Percentiles rank a stretch among this genome's conserved stretches.
phyloP scores from a whole-genome alignment of 2,888 invertebrate species.

The Seira ritae region DNA sequence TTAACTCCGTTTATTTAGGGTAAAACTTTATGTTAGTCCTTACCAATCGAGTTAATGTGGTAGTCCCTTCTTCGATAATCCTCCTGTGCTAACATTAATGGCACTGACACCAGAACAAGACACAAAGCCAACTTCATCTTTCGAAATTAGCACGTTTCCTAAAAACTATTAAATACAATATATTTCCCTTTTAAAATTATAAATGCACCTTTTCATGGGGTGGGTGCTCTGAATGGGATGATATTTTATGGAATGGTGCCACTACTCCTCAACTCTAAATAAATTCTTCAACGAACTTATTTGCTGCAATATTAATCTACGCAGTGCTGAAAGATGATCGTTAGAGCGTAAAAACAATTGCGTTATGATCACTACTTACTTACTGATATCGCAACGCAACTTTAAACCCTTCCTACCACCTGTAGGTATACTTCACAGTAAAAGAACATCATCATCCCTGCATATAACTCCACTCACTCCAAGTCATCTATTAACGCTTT shows the following conservation, averaged over 20 bases:
- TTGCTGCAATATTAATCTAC: not conserved
- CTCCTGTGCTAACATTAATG: slow-evolving; percentile 25
- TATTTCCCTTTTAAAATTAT: no score
- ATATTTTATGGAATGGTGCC: slow-evolving; percentile 30
- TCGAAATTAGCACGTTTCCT: not conserved
- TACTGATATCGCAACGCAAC: no score
- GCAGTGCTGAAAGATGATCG: slow-evolving; percentile 22
- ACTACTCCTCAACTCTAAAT: not conserved
- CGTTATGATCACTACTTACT: slow-evolving; percentile 14
- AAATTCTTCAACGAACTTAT: no score
- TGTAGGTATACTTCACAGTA: no score
- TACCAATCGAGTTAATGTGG: slow-evolving; percentile 44
- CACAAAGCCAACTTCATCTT: not conserved
- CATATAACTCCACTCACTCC: no score
- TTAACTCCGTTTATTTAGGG: no score
- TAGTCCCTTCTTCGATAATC: slow-evolving; percentile 18
- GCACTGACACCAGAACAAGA: slow-evolving; percentile 13
- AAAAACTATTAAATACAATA: slow-evolving; percentile 9
- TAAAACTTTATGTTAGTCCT: no score
- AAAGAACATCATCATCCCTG: no score
- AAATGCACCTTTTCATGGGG: no score
- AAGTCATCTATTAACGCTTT: no score
- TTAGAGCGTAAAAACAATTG: slow-evolving; percentile 52
- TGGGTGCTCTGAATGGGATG: slow-evolving; percentile 11
- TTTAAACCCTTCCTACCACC: no score